Evolutionary conservation across 2,888 invertebrate genomes (phyloP).

Genomic region (Resseliella maxima): DNA sequence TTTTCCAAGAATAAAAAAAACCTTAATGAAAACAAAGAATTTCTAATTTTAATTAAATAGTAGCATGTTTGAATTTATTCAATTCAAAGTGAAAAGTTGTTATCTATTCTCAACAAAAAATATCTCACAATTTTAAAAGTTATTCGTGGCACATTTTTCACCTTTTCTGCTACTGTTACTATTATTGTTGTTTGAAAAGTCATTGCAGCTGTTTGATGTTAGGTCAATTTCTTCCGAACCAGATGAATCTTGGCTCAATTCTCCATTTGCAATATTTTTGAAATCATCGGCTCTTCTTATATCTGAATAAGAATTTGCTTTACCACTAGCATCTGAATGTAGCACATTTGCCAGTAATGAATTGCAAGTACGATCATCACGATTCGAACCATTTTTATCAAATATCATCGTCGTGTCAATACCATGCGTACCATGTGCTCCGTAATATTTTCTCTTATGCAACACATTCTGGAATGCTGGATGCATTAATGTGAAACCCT

Average conservation of each 20-base stretch:
- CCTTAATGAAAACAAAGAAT: no score
- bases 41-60: no score
- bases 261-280: not conserved
- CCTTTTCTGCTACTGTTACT: not conserved
- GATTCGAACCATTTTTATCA: not conserved
- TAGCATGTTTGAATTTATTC: no score
- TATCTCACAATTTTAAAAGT: not conserved
- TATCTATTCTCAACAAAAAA: not conserved
- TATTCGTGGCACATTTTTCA: conserved; percentile 10
- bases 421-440: not conserved
- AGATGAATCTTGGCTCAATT: conserved; percentile 60
- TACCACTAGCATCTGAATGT: not conserved
- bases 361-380: not conserved
- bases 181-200: conserved; percentile 65
- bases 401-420: not conserved
- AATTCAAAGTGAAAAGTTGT: no score
- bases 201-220: conserved; percentile 66
- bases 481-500: conserved; percentile 67
- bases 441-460: conserved; percentile 31
- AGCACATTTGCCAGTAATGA: not conserved
- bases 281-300: not conserved
- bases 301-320: not conserved
- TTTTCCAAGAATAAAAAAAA: no score
- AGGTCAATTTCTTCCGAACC: conserved; percentile 68
- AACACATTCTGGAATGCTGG: conserved; percentile 64